These are phyloP conservation scores for Paralvinella palmiformis DNA, from an alignment of 1,140 invertebrate species.

Conservation along the genomic window DNA sequence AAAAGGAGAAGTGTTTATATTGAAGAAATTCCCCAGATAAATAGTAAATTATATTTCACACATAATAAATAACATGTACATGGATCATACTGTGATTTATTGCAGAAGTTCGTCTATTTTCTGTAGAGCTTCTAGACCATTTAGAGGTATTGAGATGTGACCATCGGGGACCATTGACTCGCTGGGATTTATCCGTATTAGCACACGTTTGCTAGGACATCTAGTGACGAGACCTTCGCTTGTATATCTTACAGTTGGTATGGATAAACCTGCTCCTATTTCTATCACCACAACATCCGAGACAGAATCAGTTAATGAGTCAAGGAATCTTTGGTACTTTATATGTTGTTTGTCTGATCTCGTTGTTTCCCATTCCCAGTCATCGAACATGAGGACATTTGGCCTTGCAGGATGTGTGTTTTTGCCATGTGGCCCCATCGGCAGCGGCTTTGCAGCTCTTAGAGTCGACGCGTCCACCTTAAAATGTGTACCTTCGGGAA, in stretches of 20 bases:
- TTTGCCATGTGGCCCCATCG: not conserved
- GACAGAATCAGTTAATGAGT: not conserved
- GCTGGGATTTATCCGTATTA: not conserved
- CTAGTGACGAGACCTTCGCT: not conserved
- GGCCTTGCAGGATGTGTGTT: conserved; percentile 1
- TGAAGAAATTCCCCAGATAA: no score
- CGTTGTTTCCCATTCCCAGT: conserved; percentile 6
- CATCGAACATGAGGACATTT: conserved; percentile 15
- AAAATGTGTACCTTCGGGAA: not conserved
- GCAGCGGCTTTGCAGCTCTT: not conserved
- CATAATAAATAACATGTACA: no score
- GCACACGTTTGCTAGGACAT: not conserved
- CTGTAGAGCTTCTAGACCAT: not conserved
- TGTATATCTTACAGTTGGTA: not conserved
- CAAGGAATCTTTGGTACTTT: not conserved
- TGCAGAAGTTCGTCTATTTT: not conserved
- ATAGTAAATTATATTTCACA: no score
- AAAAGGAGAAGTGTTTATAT: no score
- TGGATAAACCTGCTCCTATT: conserved; percentile 1
- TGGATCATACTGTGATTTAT: no score
- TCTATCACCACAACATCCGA: not conserved
- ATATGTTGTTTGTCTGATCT: not conserved
- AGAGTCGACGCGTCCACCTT: not conserved
- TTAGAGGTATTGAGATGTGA: not conserved
- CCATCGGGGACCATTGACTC: not conserved